Conservation (phyloP, 92 coral and sea anemone species). For the Phenganax stokvisi region DNA sequence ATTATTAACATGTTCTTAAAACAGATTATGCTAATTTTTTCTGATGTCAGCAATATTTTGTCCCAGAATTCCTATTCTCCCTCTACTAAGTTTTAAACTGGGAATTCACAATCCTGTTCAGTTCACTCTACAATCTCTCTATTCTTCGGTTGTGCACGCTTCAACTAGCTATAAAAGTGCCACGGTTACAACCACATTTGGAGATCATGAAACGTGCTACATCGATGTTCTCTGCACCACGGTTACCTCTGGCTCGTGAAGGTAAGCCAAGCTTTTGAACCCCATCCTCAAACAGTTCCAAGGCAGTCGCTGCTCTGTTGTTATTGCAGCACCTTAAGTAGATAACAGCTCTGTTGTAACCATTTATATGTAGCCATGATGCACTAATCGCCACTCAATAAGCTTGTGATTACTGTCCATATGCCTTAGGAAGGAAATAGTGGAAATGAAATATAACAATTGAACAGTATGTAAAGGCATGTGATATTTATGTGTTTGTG, state of each 20-base stretch:
- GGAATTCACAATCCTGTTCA: slow-evolving; percentile 26
- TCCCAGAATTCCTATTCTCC: too few species aligned
- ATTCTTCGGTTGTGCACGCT: slow-evolving; percentile 15
- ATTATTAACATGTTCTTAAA: too few species aligned
- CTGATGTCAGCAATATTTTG: too few species aligned
- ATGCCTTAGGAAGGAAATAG: neutral
- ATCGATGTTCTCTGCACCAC: neutral
- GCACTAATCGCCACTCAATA: neutral
- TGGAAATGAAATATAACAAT: neutral
- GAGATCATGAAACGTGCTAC: slow-evolving; percentile 21
- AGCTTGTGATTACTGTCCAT: slow-evolving; percentile 10
- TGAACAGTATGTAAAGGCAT: too few species aligned
- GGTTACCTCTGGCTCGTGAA: neutral
- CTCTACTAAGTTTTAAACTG: neutral
- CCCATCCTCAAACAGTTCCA: slow-evolving; percentile 47
- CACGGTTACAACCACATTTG: slow-evolving; percentile 2
- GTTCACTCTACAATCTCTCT: slow-evolving; percentile 14
- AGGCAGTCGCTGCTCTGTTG: slow-evolving; percentile 41
- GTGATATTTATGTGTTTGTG: too few species aligned
- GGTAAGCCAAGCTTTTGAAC: slow-evolving; percentile 35
- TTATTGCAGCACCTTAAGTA: slow-evolving; percentile 19
- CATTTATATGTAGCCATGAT: slow-evolving; percentile 33
- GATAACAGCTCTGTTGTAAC: slow-evolving; percentile 25
- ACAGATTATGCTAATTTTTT: too few species aligned
- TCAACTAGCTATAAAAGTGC: neutral